Conservation (phyloP, 2,888 invertebrate genomes). For the Synergus umbraculus region DNA sequence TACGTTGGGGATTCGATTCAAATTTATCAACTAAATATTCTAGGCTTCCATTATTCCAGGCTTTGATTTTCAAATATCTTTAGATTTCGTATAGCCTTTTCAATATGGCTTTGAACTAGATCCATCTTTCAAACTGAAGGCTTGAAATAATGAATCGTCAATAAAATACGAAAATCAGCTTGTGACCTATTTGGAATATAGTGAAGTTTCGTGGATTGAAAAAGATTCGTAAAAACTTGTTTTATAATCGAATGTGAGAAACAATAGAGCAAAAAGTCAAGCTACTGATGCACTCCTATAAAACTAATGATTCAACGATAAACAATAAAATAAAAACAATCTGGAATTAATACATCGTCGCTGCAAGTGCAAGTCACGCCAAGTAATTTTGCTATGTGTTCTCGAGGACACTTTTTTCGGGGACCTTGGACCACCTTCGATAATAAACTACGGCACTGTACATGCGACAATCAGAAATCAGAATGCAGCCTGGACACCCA, state of each 20-base stretch:
- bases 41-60: not conserved
- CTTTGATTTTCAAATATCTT: not conserved
- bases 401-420: constrained; percentile 36
- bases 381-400: constrained; percentile 12
- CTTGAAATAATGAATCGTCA: not conserved
- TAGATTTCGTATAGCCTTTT: not conserved
- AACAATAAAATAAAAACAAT: constrained; percentile 13
- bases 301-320: not conserved
- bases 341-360: constrained; percentile 9
- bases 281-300: not conserved
- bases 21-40: constrained; percentile 27
- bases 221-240: not conserved
- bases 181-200: not conserved
- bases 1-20: constrained; percentile 34
- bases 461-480: constrained; percentile 20
- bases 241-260: not conserved
- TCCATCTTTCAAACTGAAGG: not conserved
- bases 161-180: not conserved
- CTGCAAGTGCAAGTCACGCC: constrained; percentile 28
- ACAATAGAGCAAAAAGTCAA: not conserved
- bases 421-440: constrained; percentile 36
- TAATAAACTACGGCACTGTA: constrained; percentile 16
- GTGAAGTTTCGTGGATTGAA: not conserved
- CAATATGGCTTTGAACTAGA: not conserved
- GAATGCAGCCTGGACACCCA: constrained; percentile 31